Evolutionary conservation across 2,113 vertebrate genomes (phyloP).

Genomic region (Paramisgurnus dabryanus): DNA sequence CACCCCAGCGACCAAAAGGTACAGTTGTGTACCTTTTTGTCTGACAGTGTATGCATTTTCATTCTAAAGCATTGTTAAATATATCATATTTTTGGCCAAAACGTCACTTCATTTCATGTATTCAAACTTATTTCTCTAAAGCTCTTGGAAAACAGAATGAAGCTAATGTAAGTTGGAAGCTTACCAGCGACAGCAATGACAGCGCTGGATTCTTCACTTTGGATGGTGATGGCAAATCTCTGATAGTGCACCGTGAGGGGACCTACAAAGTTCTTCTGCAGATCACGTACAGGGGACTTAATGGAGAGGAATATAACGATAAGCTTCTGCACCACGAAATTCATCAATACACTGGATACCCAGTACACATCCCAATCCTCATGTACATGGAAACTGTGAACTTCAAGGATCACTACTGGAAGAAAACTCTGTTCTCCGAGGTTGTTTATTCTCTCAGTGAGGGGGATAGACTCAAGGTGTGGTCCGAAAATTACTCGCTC

Average conservation of each 20-base stretch:
- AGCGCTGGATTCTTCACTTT: slow-evolving; percentile 44
- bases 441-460: neutral
- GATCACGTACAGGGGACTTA: slow-evolving; percentile 53
- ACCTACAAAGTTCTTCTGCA: slow-evolving; percentile 67
- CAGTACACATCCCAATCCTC: fast-evolving
- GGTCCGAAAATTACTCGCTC: neutral
- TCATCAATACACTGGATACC: fast-evolving
- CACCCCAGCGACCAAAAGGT: too few relatives aligned
- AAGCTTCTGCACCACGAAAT: neutral
- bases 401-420: neutral
- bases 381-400: neutral
- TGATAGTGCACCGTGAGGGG: slow-evolving; percentile 54
- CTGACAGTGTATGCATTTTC: neutral
- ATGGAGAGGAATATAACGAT: fast-evolving
- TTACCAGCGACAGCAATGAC: neutral
- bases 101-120: neutral
- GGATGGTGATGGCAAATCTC: slow-evolving; percentile 4
- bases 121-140: neutral
- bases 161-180: slow-evolving; percentile 50
- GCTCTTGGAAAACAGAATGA: fast-evolving
- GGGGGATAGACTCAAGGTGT: slow-evolving; percentile 24
- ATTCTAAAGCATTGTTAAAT: neutral
- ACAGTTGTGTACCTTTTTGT: too few relatives aligned
- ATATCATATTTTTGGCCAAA: neutral
- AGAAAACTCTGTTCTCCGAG: slow-evolving; percentile 2